Evolutionary conservation across 1,140 invertebrate species (phyloP).

Genomic region (Arctopsyche grandis): DNA sequence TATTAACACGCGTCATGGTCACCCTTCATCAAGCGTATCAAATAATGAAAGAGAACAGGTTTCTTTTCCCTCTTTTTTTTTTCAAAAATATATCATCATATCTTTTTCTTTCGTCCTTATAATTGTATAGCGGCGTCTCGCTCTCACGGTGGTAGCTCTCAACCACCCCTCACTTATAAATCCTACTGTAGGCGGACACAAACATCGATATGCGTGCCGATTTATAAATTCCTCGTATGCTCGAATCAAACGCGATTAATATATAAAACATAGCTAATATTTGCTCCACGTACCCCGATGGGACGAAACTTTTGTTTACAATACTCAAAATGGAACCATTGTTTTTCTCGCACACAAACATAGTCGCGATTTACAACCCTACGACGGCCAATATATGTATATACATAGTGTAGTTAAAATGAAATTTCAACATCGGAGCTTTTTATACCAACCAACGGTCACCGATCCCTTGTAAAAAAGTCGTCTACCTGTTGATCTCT

Average conservation of each 20-base stretch:
- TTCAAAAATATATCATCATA: constrained; percentile 45
- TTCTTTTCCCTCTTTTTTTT: constrained; percentile 49
- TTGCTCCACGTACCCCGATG: not conserved
- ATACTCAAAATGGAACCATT: too few species aligned
- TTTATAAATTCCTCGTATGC: constrained; percentile 7
- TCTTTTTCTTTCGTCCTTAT: constrained; percentile 49
- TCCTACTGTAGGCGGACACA: constrained; percentile 31
- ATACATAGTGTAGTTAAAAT: too few species aligned
- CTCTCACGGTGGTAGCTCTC: constrained; percentile 31
- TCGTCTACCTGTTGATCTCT: constrained; percentile 24
- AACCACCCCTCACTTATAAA: constrained; percentile 37
- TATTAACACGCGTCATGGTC: constrained; percentile 21
- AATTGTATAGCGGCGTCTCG: constrained; percentile 37
- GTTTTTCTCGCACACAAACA: too few species aligned
- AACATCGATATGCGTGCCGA: constrained; percentile 20
- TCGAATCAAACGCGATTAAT: not conserved
- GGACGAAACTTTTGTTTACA: too few species aligned
- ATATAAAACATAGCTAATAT: not conserved
- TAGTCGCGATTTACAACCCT: too few species aligned
- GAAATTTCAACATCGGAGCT: too few species aligned
- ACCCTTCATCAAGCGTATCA: constrained; percentile 42
- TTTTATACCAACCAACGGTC: too few species aligned
- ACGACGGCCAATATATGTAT: too few species aligned
- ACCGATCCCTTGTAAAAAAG: too few species aligned
- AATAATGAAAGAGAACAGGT: constrained; percentile 51